Percentiles rank a stretch among this genome's conserved stretches.
Evolutionary conservation across 2,797 vertebrate species (phyloP).

Genomic region (Salmo trutta): DNA sequence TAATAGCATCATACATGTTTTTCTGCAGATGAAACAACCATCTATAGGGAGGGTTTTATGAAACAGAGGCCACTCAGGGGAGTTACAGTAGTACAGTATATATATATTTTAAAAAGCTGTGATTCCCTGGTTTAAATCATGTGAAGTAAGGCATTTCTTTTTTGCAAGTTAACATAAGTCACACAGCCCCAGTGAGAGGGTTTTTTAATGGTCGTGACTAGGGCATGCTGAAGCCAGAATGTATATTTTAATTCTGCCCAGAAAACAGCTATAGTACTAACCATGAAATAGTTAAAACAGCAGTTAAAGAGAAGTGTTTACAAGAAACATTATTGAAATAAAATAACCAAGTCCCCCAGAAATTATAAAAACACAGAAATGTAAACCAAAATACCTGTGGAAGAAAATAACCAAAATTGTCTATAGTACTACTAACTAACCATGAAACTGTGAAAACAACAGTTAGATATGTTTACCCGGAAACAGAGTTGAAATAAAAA

Average conservation of each 20-base stretch:
- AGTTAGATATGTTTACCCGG: neutral
- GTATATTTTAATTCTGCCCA: neutral
- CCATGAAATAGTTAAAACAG: neutral
- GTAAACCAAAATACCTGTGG: too few relatives aligned
- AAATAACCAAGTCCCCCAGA: too few relatives aligned
- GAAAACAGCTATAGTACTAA: neutral
- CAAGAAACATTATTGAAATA: too few relatives aligned
- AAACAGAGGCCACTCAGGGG: neutral
- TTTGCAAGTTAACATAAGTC: neutral
- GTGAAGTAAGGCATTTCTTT: neutral
- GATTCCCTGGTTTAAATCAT: neutral
- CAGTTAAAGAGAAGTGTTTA: too few relatives aligned
- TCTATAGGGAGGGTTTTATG: neutral
- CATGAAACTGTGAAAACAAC: too few relatives aligned
- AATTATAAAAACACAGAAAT: too few relatives aligned
- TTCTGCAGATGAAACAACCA: too few relatives aligned
- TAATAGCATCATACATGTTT: too few relatives aligned
- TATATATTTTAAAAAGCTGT: neutral
- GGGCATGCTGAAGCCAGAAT: neutral
- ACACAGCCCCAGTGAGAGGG: neutral
- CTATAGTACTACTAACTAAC: too few relatives aligned
- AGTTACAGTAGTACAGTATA: neutral
- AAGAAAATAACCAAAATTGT: too few relatives aligned
- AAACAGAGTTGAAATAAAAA: too few relatives aligned
- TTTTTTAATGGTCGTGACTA: neutral